A percentile compares a stretch with the other conserved stretches of the same genome.
These are phyloP conservation scores for Lipophrys pholis DNA, from an alignment of 2,113 vertebrate species.

Conservation along the genomic window DNA sequence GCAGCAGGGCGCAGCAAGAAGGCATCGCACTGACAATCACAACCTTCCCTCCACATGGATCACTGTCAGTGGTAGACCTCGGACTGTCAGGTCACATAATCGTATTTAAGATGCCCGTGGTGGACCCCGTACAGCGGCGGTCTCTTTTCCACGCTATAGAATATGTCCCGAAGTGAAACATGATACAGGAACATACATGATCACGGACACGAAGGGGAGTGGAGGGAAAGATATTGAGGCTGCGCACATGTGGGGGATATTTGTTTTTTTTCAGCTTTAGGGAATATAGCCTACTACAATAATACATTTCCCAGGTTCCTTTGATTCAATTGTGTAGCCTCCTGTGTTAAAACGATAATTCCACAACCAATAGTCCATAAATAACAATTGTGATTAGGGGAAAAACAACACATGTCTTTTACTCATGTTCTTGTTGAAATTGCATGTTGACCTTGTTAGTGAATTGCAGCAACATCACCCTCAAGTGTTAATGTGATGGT, in stretches of 20 bases:
- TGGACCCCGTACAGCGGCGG: slow-evolving; percentile 60
- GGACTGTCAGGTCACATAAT: slow-evolving; percentile 78
- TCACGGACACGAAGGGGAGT: not conserved
- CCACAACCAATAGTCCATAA: not conserved
- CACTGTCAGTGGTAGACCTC: slow-evolving; percentile 74
- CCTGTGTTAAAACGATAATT: not conserved
- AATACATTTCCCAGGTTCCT: too few relatives aligned
- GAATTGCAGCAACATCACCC: not conserved
- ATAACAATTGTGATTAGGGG: not conserved
- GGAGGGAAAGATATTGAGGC: not conserved
- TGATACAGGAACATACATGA: slow-evolving; percentile 23
- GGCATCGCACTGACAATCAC: slow-evolving; percentile 74
- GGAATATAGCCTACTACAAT: too few relatives aligned
- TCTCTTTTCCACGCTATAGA: slow-evolving; percentile 31
- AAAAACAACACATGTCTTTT: not conserved
- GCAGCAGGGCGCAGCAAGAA: slow-evolving; percentile 46
- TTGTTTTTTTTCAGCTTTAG: too few relatives aligned
- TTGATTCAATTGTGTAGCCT: not conserved
- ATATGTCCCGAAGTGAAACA: slow-evolving; percentile 29
- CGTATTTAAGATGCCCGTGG: slow-evolving; percentile 58
- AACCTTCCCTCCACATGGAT: slow-evolving; percentile 73
- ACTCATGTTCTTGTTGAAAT: not conserved
- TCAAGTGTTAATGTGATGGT: not conserved
- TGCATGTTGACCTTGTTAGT: not conserved
- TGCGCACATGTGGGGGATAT: not conserved